Base-by-base conservation (phyloP, 2,113 vertebrate genomes). In the Cynocephalus volans region DNA sequence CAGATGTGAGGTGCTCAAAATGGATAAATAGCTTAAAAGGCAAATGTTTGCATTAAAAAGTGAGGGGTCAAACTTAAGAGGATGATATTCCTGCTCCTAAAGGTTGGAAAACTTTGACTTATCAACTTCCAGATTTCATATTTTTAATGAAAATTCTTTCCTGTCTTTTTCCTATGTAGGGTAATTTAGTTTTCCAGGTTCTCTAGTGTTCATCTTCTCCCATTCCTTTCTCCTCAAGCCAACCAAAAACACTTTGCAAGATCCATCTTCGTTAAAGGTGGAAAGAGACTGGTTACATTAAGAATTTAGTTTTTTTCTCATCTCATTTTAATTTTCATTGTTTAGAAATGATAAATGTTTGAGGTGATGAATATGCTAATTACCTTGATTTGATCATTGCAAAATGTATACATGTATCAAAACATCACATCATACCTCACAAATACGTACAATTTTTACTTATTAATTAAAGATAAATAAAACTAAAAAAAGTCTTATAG, bases 21-120 rank as follows among this genome's bases (percentile, higher is more conserved):
- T 26, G 48, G 67, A 41, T 26, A 79, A 75, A 45, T 15, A 75
- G 17, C 11, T 75, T 48, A 21, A 62, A 60, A 93, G 11, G 14
- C 18, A 87, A 94, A 92, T 21, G 36, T 48, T 19, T 82, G 1
- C 86, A 58, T 76, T 67, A 86, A 92, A 88, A 85, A 67, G 41
- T 10, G 5, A 45, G 70, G n/a, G 24, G 31, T 65, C 23, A 56
- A 62, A 73, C 9, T 58, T n/a, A 90, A 58, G 12, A 81, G 24
- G 26, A n/a, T 33, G 41, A 6, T 85, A 54, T 24, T 85, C 6
- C 17, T 77, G n/a, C 31, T 65, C 23, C 12, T 56, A 65, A 56
- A 60, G 4, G 23, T 54, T 83, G 33, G 11, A 83, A 88, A 96
- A 69, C 24, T 58, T 36, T 60, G 67, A 19, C 15, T 79, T 82